These are phyloP conservation scores for Plecturocebus donacophilus DNA, from an alignment of 2,113 vertebrate species.

Conservation along the genomic window DNA sequence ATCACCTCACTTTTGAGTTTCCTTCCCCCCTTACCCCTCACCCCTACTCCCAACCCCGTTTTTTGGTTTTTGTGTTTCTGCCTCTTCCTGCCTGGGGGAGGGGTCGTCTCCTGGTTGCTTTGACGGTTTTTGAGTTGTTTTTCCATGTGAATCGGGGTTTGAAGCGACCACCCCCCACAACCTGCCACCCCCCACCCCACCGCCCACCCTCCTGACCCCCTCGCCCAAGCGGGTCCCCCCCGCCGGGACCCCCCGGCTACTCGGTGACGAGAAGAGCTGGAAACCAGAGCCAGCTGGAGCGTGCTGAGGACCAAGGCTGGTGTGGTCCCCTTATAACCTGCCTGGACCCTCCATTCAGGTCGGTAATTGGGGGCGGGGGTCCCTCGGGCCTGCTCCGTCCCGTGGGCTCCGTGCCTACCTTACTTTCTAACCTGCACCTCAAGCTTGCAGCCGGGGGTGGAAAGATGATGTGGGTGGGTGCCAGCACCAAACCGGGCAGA, in stretches of 20 bases:
- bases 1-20: constrained; percentile 83
- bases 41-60: constrained; percentile 76
- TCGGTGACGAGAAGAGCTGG: constrained; percentile 80
- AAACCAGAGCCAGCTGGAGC: constrained; percentile 76
- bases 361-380: constrained; percentile 82
- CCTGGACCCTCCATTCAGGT: constrained; percentile 85
- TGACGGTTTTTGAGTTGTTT: constrained; percentile 87
- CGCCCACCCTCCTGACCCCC: constrained; percentile 36
- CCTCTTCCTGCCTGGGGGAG: constrained; percentile 74
- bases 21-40: neutral
- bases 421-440: constrained; percentile 63
- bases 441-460: constrained; percentile 68
- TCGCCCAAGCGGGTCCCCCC: constrained; percentile 70
- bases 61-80: constrained; percentile 84
- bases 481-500: constrained; percentile 78
- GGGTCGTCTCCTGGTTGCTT: constrained; percentile 81
- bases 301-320: constrained; percentile 83
- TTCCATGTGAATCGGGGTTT: constrained; percentile 96
- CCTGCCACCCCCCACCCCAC: neutral
- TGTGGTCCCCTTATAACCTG: constrained; percentile 82
- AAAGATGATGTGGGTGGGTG: constrained; percentile 65
- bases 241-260: constrained; percentile 75
- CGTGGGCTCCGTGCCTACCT: constrained; percentile 55
- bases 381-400: constrained; percentile 70
- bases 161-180: constrained; percentile 85